Percentiles rank a stretch among this genome's conserved stretches.
Evolutionary conservation across 2,797 vertebrate genomes (phyloP).

Genomic region (Gypaetus barbatus): DNA sequence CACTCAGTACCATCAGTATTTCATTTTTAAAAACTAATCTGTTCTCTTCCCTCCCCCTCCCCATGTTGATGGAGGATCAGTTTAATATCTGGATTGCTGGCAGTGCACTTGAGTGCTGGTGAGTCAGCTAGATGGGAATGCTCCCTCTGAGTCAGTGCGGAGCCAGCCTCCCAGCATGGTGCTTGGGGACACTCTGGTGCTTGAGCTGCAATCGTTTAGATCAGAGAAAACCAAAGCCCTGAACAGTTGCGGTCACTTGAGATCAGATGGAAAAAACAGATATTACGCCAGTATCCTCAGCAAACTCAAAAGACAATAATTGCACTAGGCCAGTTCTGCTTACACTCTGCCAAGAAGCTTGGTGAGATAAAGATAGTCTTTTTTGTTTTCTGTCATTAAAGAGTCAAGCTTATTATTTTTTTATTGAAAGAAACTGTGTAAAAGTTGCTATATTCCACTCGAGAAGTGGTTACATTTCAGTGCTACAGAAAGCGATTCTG

Average conservation of each 20-base stretch:
- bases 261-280: conserved; percentile 51
- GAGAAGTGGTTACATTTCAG: background rate
- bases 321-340: conserved; percentile 21
- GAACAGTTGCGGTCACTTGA: conserved; percentile 62
- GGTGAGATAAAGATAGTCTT: conserved; percentile 41
- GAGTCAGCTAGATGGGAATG: conserved; percentile 67
- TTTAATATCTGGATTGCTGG: conserved; percentile 65
- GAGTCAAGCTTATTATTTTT: background rate
- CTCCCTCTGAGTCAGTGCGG: conserved; percentile 59
- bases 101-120: conserved; percentile 48
- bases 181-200: conserved; percentile 65
- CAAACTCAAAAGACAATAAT: conserved; percentile 37
- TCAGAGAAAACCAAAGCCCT: conserved; percentile 61
- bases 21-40: conserved; percentile 41
- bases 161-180: conserved; percentile 67
- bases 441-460: background rate
- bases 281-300: conserved; percentile 31
- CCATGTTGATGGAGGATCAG: conserved; percentile 22
- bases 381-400: conserved; percentile 47
- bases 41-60: background rate
- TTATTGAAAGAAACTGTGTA: conserved; percentile 3
- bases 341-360: conserved; percentile 22
- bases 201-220: conserved; percentile 62
- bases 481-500: background rate
- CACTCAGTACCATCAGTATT: conserved; percentile 50